Base-by-base conservation (phyloP, 2,797 vertebrate species). In the Acipenser ruthenus region DNA sequence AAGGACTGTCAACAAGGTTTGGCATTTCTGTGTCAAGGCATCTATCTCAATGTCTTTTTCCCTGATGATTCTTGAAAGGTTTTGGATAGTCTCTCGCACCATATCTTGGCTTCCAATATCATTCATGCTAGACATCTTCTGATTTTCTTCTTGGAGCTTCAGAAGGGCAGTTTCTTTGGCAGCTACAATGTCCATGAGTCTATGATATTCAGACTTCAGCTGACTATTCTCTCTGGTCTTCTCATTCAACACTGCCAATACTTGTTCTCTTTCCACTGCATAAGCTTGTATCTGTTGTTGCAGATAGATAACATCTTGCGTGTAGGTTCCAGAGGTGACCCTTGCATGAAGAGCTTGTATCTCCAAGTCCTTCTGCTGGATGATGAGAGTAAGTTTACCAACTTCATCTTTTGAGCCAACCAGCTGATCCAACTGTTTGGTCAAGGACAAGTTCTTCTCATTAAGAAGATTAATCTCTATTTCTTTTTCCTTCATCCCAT, bases 21-120 rank as follows among this genome's bases (percentile, higher is more conserved):
- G 94, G 79, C 96, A 98, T 84, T 99, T 99, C 67, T 99, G 96
- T 55, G 92, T 96, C 52, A 99, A 72, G 0, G 96, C 97, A 52
- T 99, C 97, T 1, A 98, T 97, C 86, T 99, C 97, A 0, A 99
- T 99, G 79, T 99, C 97, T 75, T 97, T 99, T 82, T 99, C 97
- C 64, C 97, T 80, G 77, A 99, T 97, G 73, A 99, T 98, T 61
- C 96, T 90, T 1, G 97, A 98, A 63, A 99, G 83, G 80, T 99
- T 99, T 83, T 98, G 96, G 80, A 99, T 91, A 52, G 97, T 98
- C 83, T 99, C 96, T 74, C 92, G 89, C 75, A 94, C 95, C 97
- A 99, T 99, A 23, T 98, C 97, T 10, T 96, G 93, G 80, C 92
- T 93, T 53, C 93, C 95, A 0, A 88, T 90, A 71, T 99, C 96